These are phyloP conservation scores for Callaeas wilsoni DNA, from an alignment of 2,113 vertebrate species.

Conservation along the genomic window DNA sequence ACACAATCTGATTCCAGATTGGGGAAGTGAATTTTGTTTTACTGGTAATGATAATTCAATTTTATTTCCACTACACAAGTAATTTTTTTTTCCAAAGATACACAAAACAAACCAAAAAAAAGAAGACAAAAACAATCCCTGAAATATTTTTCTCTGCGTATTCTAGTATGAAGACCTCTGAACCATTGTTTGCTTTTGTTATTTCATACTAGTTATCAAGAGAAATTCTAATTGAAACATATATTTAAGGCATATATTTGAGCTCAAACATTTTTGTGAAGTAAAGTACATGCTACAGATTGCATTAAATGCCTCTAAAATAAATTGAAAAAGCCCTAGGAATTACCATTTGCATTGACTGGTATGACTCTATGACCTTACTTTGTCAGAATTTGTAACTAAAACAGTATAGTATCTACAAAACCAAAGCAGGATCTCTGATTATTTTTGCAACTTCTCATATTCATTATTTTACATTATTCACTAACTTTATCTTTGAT, in stretches of 20 bases:
- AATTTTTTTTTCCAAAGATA: neutral
- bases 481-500: neutral
- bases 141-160: neutral
- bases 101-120: neutral
- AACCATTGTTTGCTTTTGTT: neutral
- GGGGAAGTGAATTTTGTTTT: neutral
- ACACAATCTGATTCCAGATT: neutral
- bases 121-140: rapidly evolving
- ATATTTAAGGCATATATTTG: neutral
- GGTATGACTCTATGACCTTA: neutral
- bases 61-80: neutral
- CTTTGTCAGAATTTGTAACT: neutral
- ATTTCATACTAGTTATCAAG: neutral
- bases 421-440: neutral
- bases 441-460: neutral
- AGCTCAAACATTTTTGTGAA: neutral
- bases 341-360: neutral
- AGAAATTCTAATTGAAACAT: neutral
- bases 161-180: neutral
- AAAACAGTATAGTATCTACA: neutral
- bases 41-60: neutral
- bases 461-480: neutral
- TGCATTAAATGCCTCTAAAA: neutral
- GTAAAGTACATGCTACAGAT: neutral
- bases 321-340: neutral